These are phyloP conservation scores for Leuctra nigra DNA, from an alignment of 2,888 invertebrate species.

Conservation along the genomic window DNA sequence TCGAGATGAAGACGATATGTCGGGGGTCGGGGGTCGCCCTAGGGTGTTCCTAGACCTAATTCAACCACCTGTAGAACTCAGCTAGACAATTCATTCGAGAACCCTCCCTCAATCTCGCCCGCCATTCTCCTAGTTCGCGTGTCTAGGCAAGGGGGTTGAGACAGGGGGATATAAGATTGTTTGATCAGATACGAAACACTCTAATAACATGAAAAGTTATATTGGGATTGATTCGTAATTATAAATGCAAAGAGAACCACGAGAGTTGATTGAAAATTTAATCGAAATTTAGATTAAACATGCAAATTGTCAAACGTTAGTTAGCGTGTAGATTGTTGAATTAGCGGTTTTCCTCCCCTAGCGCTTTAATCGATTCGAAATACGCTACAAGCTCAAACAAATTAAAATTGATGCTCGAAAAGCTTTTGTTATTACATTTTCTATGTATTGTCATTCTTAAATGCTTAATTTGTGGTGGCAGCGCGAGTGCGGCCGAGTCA, in stretches of 20 bases:
- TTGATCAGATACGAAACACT: neutral
- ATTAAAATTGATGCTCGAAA: neutral
- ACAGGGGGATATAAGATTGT: neutral
- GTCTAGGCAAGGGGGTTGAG: neutral
- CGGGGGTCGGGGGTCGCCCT: no score
- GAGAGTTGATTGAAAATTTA: slow-evolving; percentile 14
- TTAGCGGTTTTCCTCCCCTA: neutral
- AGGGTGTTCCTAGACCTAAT: no score
- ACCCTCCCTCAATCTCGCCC: no score
- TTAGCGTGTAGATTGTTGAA: slow-evolving; percentile 3
- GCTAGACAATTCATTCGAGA: no score
- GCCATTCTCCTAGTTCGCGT: neutral
- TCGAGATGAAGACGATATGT: no score
- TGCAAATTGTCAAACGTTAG: slow-evolving; percentile 8
- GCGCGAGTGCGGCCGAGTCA: no score
- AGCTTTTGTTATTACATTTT: slow-evolving; percentile 6
- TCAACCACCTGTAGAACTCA: no score
- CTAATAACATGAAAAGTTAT: neutral
- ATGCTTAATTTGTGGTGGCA: no score
- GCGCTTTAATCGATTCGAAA: neutral
- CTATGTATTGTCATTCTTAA: no score
- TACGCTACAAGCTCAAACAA: neutral
- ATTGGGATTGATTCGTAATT: slow-evolving; percentile 10
- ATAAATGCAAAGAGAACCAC: slow-evolving; percentile 1
- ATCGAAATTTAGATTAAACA: slow-evolving; percentile 18